A percentile compares a stretch with the other conserved stretches of the same genome.
These are phyloP conservation scores for Notoglanidium macrostoma DNA, from an alignment of 2,797 vertebrate species.

Conservation along the genomic window DNA sequence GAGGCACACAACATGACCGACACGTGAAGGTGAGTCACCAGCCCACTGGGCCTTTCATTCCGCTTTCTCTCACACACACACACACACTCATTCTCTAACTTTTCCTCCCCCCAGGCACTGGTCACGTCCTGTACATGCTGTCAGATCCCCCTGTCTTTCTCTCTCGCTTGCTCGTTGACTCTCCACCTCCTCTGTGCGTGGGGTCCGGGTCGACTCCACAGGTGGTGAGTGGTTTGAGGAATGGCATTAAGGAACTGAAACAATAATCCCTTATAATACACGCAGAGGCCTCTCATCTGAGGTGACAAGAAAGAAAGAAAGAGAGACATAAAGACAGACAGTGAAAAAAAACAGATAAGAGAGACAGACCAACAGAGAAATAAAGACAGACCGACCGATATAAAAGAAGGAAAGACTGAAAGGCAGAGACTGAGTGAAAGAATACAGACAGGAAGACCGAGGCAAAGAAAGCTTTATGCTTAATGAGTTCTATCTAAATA, in stretches of 20 bases:
- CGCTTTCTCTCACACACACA: slow-evolving; percentile 7
- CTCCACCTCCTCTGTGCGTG: slow-evolving; percentile 21
- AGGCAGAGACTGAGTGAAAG: neutral
- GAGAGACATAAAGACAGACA: neutral
- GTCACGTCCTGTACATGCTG: slow-evolving; percentile 14
- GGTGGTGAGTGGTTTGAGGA: slow-evolving; percentile 40
- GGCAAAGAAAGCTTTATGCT: neutral
- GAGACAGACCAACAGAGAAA: neutral
- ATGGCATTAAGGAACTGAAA: neutral
- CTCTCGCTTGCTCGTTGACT: neutral
- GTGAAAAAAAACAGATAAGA: neutral
- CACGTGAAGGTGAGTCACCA: slow-evolving; percentile 52
- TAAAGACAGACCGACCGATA: neutral
- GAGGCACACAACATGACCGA: slow-evolving; percentile 35
- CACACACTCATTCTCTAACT: neutral
- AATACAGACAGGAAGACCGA: neutral
- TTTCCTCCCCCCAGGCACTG: neutral
- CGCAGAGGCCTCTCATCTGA: neutral
- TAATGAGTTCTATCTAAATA: neutral
- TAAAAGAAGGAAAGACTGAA: neutral
- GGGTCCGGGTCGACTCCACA: slow-evolving; percentile 3
- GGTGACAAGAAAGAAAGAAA: neutral
- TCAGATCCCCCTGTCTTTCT: slow-evolving; percentile 11
- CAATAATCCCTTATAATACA: neutral
- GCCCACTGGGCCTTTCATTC: slow-evolving; percentile 16